Evolutionary conservation across 2,888 invertebrate species (phyloP).

Genomic region (Dendrolimus pini): DNA sequence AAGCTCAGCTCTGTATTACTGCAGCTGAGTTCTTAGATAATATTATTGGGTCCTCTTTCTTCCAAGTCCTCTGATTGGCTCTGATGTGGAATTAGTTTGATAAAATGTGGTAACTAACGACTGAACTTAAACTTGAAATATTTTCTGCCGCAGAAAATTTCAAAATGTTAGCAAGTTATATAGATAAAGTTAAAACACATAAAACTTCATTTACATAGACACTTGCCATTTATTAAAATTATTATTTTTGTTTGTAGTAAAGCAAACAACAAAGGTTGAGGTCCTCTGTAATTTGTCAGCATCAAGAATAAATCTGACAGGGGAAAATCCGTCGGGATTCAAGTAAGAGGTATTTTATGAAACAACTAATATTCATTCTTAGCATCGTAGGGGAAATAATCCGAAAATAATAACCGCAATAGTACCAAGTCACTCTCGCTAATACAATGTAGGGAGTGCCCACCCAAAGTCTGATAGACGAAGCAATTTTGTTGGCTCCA

Average conservation of each 20-base stretch:
- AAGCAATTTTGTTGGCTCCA: slow-evolving; percentile 56
- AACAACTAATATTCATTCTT: slow-evolving; percentile 9
- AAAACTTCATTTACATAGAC: too few species aligned
- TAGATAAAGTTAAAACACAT: too few species aligned
- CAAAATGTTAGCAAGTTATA: too few species aligned
- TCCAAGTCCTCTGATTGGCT: too few species aligned
- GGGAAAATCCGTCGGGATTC: neutral
- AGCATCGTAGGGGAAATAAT: slow-evolving; percentile 20
- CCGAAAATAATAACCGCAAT: slow-evolving; percentile 35
- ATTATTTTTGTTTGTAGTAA: neutral
- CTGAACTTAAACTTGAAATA: too few species aligned
- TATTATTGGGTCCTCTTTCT: too few species aligned
- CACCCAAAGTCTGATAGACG: slow-evolving; percentile 45
- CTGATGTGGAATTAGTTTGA: too few species aligned
- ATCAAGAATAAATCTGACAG: neutral
- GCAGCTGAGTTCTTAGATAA: too few species aligned
- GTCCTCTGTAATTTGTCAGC: neutral
- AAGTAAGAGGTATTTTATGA: neutral
- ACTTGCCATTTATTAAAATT: too few species aligned
- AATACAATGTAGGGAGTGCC: slow-evolving; percentile 41
- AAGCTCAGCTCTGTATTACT: too few species aligned
- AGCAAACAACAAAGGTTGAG: neutral
- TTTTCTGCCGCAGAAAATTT: too few species aligned
- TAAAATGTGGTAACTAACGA: too few species aligned
- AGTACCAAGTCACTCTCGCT: slow-evolving; percentile 26